phyloP scores from a whole-genome alignment of 92 coral and sea anemone genomes.

The Epizoanthus stellaris region DNA sequence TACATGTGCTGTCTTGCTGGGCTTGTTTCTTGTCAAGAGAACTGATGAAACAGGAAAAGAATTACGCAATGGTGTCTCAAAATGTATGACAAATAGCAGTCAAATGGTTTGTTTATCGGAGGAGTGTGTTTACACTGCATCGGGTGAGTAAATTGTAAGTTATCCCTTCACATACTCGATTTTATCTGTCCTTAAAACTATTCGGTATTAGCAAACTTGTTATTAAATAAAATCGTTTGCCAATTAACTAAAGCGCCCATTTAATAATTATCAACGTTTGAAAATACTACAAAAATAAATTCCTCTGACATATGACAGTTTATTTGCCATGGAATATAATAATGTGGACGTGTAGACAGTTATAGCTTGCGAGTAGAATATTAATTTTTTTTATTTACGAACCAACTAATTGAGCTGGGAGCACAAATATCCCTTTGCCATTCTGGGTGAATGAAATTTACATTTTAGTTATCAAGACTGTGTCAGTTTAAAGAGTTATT shows the following conservation, averaged over 20 bases:
- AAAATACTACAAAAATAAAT: no score
- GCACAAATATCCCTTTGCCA: neutral
- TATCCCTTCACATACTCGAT: neutral
- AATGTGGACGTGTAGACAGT: neutral
- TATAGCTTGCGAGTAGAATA: neutral
- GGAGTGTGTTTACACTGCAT: conserved; percentile 67
- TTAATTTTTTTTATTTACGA: neutral
- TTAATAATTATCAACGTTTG: neutral
- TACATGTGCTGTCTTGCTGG: conserved; percentile 57
- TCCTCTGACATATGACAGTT: no score
- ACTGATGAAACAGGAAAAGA: neutral
- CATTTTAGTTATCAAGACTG: neutral
- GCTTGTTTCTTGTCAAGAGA: conserved; percentile 56
- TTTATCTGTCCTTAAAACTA: neutral
- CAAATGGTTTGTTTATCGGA: conserved; percentile 38
- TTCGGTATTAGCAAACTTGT: neutral
- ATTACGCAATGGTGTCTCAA: neutral
- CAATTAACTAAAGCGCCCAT: neutral
- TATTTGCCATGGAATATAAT: no score
- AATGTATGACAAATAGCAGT: conserved; percentile 9
- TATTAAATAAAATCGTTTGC: neutral
- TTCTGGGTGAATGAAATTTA: neutral
- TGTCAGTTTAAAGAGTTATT: neutral
- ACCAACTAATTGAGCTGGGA: neutral
- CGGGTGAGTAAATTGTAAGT: conserved; percentile 48